Conservation (phyloP, 2,113 vertebrate genomes). For the Protobothrops mucrosquamatus region DNA sequence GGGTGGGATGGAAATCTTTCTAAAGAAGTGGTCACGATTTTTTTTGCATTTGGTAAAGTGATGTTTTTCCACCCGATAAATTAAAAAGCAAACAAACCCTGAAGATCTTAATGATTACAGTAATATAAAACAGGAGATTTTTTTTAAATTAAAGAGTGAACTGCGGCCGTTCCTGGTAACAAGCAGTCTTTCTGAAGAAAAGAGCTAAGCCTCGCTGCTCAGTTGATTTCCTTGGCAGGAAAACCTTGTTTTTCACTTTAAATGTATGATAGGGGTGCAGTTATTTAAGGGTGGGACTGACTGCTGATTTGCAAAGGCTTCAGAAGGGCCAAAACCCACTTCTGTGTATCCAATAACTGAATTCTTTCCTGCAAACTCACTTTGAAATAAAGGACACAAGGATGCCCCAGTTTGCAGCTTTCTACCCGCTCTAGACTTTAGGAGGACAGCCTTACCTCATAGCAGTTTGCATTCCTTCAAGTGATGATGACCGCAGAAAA, state of each 20-base stretch:
- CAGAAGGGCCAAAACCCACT: background rate
- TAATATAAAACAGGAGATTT: background rate
- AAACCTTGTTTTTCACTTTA: background rate
- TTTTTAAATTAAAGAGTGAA: background rate
- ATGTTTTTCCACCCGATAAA: background rate
- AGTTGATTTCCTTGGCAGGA: background rate
- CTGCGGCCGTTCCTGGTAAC: background rate
- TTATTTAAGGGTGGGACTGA: background rate
- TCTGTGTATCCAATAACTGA: background rate
- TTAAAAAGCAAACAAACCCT: background rate
- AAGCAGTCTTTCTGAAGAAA: background rate
- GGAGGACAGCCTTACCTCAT: conserved; percentile 57
- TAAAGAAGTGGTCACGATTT: background rate
- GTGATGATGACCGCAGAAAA: conserved; percentile 26
- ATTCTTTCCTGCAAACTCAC: background rate
- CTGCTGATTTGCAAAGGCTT: background rate
- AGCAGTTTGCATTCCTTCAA: conserved; percentile 34
- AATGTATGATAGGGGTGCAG: background rate
- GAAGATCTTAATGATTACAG: background rate
- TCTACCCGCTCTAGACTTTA: fast-evolving
- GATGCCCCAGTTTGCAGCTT: background rate
- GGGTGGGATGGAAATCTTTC: background rate
- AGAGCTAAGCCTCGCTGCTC: fast-evolving
- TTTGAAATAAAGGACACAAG: background rate
- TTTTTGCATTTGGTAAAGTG: background rate